Conservation (phyloP, 2,797 vertebrate genomes). For the Triplophysa yarkandensis region DNA sequence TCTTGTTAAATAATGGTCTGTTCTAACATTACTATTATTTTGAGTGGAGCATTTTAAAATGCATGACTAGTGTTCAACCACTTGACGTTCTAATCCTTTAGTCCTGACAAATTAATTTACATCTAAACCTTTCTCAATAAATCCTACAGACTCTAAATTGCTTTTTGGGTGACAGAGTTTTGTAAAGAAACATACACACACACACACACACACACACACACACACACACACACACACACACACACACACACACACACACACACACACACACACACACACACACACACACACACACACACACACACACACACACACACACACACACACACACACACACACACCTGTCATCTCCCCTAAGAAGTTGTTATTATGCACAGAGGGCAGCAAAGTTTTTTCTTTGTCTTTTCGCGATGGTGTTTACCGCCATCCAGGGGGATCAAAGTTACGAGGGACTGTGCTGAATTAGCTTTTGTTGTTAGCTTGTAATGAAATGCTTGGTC, state of each 20-base stretch:
- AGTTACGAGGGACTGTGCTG: conserved; percentile 30
- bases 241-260: not conserved
- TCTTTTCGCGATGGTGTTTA: conserved; percentile 27
- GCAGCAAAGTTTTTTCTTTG: not conserved
- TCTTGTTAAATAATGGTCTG: not conserved
- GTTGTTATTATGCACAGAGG: not conserved
- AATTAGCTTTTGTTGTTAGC: conserved; percentile 44
- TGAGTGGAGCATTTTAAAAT: not conserved
- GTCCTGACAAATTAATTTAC: not conserved
- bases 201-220: not conserved
- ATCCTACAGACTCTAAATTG: not conserved
- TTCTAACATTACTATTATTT: too few relatives aligned
- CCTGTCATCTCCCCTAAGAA: conserved; percentile 13
- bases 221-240: not conserved
- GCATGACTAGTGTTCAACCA: not conserved
- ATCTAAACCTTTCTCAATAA: conserved; percentile 1
- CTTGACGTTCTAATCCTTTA: not conserved
- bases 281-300: not conserved
- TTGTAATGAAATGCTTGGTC: conserved; percentile 57
- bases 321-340: not conserved
- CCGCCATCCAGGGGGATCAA: conserved; percentile 17
- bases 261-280: not conserved
- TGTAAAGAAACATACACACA: not conserved
- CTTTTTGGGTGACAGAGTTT: not conserved
- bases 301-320: not conserved